These are phyloP conservation scores for Philopedon plagiatum DNA, from an alignment of 2,888 invertebrate species.

Conservation along the genomic window DNA sequence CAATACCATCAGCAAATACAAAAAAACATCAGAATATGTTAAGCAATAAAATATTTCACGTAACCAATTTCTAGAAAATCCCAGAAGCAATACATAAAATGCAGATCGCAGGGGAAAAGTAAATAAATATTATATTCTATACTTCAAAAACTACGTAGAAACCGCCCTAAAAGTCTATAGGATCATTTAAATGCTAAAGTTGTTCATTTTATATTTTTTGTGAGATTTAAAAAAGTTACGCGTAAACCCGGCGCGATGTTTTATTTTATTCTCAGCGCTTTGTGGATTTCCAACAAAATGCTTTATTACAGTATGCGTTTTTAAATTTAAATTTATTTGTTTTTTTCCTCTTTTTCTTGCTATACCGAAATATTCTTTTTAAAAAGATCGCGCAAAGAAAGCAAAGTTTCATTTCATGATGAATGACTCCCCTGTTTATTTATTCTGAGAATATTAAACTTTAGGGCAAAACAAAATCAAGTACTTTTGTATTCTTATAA, in stretches of 20 bases:
- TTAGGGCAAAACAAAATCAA: conserved; percentile 12
- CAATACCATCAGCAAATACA: conserved; percentile 3
- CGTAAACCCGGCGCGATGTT: conserved; percentile 19
- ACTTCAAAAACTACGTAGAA: conserved; percentile 18
- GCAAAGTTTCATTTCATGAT: conserved; percentile 23
- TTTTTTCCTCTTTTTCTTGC: conserved; percentile 13
- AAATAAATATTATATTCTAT: conserved; percentile 34
- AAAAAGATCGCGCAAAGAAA: conserved; percentile 18
- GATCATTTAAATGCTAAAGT: conserved; percentile 36
- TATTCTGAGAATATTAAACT: conserved; percentile 18
- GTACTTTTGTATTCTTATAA: conserved; percentile 16
- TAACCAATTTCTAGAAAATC: conserved; percentile 22
- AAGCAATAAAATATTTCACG: conserved; percentile 24
- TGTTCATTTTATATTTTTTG: conserved; percentile 28
- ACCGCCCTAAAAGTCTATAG: conserved; percentile 26
- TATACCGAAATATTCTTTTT: conserved; percentile 8
- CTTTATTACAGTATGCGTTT: conserved; percentile 23
- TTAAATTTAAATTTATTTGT: conserved; percentile 26
- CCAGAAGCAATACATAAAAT: conserved; percentile 30
- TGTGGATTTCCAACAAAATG: conserved; percentile 18
- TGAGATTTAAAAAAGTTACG: conserved; percentile 26
- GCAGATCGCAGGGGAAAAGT: conserved; percentile 34
- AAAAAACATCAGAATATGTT: conserved; percentile 17
- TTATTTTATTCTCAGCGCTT: conserved; percentile 24
- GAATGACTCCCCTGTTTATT: conserved; percentile 18